phyloP scores from a whole-genome alignment of 1,140 invertebrate species.

The Arion vulgaris region DNA sequence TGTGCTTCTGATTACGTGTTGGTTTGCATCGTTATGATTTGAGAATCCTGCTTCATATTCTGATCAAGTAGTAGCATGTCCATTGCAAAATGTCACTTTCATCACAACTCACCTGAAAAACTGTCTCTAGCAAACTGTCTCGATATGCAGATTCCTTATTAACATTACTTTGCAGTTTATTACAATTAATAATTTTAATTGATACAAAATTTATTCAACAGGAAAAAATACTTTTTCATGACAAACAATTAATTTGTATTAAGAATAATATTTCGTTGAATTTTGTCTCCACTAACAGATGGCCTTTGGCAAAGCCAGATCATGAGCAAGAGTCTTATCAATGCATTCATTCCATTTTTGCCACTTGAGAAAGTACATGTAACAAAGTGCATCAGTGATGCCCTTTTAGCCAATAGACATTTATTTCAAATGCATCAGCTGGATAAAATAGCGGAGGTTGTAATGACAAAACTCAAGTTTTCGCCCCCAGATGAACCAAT shows the following conservation, averaged over 20 bases:
- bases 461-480: constrained; percentile 48
- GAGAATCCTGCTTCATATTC: too few species aligned
- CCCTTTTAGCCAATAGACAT: constrained; percentile 54
- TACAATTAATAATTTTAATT: background rate
- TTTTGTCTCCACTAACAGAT: constrained; percentile 37
- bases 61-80: too few species aligned
- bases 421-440: constrained; percentile 42
- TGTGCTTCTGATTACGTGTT: too few species aligned
- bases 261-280: too few species aligned
- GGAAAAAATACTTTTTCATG: too few species aligned
- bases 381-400: constrained; percentile 78
- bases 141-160: too few species aligned
- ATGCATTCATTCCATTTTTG: constrained; percentile 94
- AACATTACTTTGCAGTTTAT: background rate
- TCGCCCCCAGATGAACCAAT: constrained; percentile 45
- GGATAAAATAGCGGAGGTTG: constrained; percentile 41
- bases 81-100: too few species aligned
- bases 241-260: too few species aligned
- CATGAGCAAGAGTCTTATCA: constrained; percentile 88
- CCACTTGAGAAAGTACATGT: constrained; percentile 91
- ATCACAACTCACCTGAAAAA: too few species aligned
- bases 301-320: constrained; percentile 74
- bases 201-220: too few species aligned
- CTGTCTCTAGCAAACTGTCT: too few species aligned
- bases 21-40: too few species aligned